A percentile compares a stretch with the other conserved stretches of the same genome.
Evolutionary conservation across 2,888 invertebrate species (phyloP).

Genomic region (Brassicogethes aeneus): DNA sequence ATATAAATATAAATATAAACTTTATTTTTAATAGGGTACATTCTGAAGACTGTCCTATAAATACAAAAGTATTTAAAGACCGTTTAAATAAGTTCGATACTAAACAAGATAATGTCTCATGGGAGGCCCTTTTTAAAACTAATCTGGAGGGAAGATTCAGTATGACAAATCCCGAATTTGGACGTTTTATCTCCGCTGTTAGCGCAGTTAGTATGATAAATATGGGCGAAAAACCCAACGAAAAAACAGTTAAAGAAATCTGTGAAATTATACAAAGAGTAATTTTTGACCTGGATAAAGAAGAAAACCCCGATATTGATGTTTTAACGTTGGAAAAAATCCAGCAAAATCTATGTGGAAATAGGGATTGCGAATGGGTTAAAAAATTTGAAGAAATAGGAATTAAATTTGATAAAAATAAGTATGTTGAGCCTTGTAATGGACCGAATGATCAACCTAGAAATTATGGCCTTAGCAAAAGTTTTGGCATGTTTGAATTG

Average conservation of each 20-base stretch:
- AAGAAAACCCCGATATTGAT: not conserved
- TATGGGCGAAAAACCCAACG: not conserved
- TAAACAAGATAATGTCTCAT: not conserved
- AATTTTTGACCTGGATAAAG: not conserved
- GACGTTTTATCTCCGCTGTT: not conserved
- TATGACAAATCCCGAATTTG: not conserved
- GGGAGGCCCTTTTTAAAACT: not conserved
- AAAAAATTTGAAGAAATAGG: not conserved
- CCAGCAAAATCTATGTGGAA: not conserved
- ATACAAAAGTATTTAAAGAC: not conserved
- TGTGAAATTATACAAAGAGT: not conserved
- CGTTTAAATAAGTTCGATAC: not conserved
- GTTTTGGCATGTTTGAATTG: not conserved
- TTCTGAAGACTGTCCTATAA: not conserved
- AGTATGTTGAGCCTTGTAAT: not conserved
- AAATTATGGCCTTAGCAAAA: not conserved
- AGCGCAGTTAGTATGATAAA: not conserved
- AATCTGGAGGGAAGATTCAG: not conserved
- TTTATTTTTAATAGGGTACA: not conserved
- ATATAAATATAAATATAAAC: no score
- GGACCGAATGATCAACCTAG: not conserved
- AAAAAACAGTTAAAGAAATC: not conserved
- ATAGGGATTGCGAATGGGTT: not conserved
- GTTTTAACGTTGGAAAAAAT: not conserved
- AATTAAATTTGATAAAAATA: not conserved